Percentiles rank a stretch among this genome's conserved stretches.
phyloP scores from a whole-genome alignment of 2,113 vertebrate species.

The Bufo gargarizans region DNA sequence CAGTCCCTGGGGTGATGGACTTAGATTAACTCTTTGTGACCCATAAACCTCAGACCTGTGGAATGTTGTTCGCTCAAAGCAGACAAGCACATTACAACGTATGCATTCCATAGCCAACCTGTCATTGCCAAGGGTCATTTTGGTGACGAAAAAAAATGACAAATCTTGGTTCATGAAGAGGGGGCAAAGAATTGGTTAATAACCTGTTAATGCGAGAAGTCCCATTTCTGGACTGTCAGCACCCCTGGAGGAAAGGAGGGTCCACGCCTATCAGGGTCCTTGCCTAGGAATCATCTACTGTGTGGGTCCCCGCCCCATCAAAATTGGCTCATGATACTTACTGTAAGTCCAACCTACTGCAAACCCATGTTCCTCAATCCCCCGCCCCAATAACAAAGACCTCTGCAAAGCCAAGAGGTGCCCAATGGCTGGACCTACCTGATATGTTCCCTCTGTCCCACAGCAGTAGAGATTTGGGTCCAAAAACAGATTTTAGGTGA shows the following conservation, averaged over 20 bases:
- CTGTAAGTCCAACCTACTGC: neutral
- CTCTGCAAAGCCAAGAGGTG: neutral
- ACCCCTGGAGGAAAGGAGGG: neutral
- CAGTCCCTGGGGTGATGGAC: neutral
- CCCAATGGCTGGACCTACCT: neutral
- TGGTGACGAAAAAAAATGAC: neutral
- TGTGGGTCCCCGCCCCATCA: neutral
- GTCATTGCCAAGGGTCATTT: neutral
- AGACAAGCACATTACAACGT: no score
- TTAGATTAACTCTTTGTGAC: neutral
- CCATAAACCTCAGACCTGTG: neutral
- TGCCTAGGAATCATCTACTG: neutral
- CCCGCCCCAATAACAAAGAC: neutral
- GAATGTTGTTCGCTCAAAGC: neutral
- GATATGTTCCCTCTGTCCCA: neutral
- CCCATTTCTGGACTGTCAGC: neutral
- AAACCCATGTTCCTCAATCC: neutral
- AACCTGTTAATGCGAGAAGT: neutral
- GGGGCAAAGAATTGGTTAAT: neutral
- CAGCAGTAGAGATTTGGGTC: no score
- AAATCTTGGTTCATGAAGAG: neutral
- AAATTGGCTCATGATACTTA: neutral
- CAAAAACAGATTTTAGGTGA: no score
- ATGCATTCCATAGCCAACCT: neutral
- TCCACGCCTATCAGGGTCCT: neutral